Conservation (phyloP, 2,113 vertebrate genomes). For the Hippocampus guttulatus region DNA sequence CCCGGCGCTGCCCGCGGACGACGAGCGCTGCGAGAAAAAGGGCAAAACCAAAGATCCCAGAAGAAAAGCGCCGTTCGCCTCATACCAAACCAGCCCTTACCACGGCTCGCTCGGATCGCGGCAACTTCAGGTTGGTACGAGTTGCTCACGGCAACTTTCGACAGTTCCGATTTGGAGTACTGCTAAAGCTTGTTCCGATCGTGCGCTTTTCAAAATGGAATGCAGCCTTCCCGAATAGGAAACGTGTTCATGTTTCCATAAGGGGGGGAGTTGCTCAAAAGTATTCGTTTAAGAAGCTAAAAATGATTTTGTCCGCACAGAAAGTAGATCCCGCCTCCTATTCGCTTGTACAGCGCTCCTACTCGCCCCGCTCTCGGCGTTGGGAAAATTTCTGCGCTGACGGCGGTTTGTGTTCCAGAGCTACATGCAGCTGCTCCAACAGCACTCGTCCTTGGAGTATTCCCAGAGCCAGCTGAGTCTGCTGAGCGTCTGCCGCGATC, state of each 20-base stretch:
- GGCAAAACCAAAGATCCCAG: constrained; percentile 54
- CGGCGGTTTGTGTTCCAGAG: constrained; percentile 71
- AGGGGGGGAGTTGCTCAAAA: too few species aligned
- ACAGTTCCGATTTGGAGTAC: too few species aligned
- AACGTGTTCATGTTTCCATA: too few species aligned
- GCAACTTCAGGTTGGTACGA: constrained; percentile 75
- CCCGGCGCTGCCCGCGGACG: constrained; percentile 72
- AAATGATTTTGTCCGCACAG: too few species aligned
- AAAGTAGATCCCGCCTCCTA: too few species aligned
- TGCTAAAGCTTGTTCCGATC: too few species aligned
- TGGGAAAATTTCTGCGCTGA: not conserved
- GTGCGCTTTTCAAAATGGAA: too few species aligned
- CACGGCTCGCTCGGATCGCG: constrained; percentile 77
- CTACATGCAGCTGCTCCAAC: constrained; percentile 94
- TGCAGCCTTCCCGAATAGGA: too few species aligned
- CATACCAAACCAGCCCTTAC: constrained; percentile 80
- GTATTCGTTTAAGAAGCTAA: too few species aligned
- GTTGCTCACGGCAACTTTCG: too few species aligned
- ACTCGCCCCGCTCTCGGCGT: too few species aligned
- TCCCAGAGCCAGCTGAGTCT: constrained; percentile 93
- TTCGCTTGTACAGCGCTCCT: too few species aligned
- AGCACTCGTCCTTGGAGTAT: constrained; percentile 88
- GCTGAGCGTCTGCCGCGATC: constrained; percentile 81
- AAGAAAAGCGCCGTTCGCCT: constrained; percentile 73
- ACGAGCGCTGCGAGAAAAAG: constrained; percentile 71